Percentiles rank a stretch among this genome's conserved stretches.
These are phyloP conservation scores for Pentalonia nigronervosa DNA, from an alignment of 1,140 invertebrate genomes.

Conservation along the genomic window DNA sequence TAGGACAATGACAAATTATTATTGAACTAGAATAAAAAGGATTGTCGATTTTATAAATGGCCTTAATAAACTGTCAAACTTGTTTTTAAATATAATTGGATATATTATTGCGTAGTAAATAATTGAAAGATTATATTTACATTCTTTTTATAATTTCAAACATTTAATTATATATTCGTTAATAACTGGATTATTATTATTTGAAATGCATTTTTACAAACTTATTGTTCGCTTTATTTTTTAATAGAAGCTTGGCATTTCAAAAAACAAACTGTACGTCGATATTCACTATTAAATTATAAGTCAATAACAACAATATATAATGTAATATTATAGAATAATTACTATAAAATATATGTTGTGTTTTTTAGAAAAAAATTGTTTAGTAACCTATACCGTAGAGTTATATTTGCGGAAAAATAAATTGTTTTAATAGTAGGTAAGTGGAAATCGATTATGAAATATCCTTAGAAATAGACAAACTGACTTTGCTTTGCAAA, in stretches of 20 bases:
- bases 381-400: neutral
- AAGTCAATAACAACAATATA: too few relatives aligned
- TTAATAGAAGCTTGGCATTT: neutral
- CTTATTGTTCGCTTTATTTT: neutral
- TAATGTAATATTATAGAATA: neutral
- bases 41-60: neutral
- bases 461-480: conserved; percentile 1
- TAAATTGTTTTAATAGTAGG: neutral
- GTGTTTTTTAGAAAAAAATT: neutral
- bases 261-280: neutral
- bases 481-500: neutral
- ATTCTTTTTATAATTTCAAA: neutral
- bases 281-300: neutral
- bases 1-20: neutral
- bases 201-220: neutral
- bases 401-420: neutral
- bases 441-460: neutral
- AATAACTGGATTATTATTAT: neutral
- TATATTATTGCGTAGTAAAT: neutral
- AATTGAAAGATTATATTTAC: neutral
- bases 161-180: neutral
- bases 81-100: neutral
- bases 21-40: neutral
- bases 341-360: neutral
- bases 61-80: neutral